These are phyloP conservation scores for Labrus mixtus DNA, from an alignment of 2,113 vertebrate genomes.

Conservation along the genomic window DNA sequence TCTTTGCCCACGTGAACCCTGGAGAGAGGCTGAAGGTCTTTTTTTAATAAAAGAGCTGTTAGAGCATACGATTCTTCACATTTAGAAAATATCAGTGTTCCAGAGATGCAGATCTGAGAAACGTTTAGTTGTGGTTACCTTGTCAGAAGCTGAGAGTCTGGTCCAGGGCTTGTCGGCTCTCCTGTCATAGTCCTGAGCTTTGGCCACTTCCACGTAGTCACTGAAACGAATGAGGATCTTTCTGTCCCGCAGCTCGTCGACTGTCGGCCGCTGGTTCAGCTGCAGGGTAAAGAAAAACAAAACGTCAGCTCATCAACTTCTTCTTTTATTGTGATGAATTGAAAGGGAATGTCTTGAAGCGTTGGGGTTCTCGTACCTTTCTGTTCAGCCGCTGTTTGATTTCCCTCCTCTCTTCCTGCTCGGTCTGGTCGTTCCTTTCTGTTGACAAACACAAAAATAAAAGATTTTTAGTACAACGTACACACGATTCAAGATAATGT, in stretches of 20 bases:
- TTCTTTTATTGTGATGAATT: neutral
- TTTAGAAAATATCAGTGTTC: neutral
- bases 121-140: constrained; percentile 80
- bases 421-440: constrained; percentile 97
- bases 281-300: constrained; percentile 55
- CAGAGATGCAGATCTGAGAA: neutral
- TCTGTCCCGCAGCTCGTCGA: constrained; percentile 95
- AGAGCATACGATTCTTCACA: neutral
- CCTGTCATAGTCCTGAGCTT: constrained; percentile 98
- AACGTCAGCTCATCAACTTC: neutral
- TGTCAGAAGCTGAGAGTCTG: constrained; percentile 94
- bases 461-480: neutral
- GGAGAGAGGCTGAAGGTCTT: neutral
- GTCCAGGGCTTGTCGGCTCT: constrained; percentile 98
- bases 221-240: constrained; percentile 99
- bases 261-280: constrained; percentile 97
- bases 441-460: constrained; percentile 48
- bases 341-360: neutral
- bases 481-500: neutral
- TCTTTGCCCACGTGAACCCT: neutral
- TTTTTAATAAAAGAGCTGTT: neutral
- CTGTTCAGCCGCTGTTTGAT: constrained; percentile 97
- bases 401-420: constrained; percentile 96
- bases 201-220: constrained; percentile 98
- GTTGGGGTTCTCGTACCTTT: constrained; percentile 86